Evolutionary conservation across 2,113 vertebrate species (phyloP), one percentile per base, ranked within the genome.

Genomic region (Elaphurus davidianus): DNA sequence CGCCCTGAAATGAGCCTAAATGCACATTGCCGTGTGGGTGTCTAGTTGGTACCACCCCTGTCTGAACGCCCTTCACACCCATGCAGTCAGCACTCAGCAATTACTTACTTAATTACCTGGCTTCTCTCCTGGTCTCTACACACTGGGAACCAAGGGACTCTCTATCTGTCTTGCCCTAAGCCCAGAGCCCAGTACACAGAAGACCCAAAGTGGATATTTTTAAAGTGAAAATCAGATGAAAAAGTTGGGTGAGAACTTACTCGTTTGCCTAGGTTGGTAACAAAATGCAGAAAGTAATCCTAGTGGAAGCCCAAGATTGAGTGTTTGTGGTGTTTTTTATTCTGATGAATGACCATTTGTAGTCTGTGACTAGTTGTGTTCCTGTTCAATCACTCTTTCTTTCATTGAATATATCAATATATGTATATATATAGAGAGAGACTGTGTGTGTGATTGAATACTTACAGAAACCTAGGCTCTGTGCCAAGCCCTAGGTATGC

Each of bases 391-490:
- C 57, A 84, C n/a, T 86, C 71, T 79, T 90, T 89, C 54, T 67
- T 62, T 59, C 50, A 27, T 33, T 67, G 76, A 92, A 25, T 33
- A 60, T 79, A 43, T 33, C 74, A 33, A 59, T 40, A 40, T 52
- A 19, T 57, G 30, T 19, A 40, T 40, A 27, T 16, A 25, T 9
- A 43, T 0, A 83, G 1, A 36, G 45, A 50, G 64, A 67, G 8
- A 78, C 6, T 23, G 47, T 52, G 28, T 79, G 78, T 54, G 43
- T 62, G 89, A 67, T 78, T 85, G 83, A 87, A 76, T 40, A 67
- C 85, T 64, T 96, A 6, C 52, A 45, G 67, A 97, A 92, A 82
- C 33, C 43, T 67, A 59, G 71, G 90, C 92, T 91, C 52, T 74
- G 55, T 47, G 74, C 86, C 94, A 90, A 64, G n/a, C 60, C 17